A percentile compares a stretch with the other conserved stretches of the same genome.
These are phyloP conservation scores for Neolamprologus cancellatus DNA, from an alignment of 2,113 vertebrate species.

Conservation along the genomic window DNA sequence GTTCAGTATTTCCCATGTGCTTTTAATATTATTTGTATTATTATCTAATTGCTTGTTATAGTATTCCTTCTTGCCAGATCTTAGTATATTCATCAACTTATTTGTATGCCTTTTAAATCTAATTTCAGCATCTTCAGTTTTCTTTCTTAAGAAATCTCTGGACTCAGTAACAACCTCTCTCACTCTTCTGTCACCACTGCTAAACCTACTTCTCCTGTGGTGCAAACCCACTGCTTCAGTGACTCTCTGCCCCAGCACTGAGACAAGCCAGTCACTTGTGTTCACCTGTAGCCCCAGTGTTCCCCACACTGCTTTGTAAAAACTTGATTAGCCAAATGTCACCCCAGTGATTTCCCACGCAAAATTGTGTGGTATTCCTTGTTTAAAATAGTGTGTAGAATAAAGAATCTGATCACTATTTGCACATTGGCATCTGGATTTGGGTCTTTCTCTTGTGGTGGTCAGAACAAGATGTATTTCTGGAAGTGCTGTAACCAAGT, in stretches of 20 bases:
- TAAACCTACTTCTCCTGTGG: not conserved
- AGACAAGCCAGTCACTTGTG: not conserved
- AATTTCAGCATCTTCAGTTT: not conserved
- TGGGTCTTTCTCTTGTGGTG: not conserved
- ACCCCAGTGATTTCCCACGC: not conserved
- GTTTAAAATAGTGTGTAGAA: not conserved
- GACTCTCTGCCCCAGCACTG: not conserved
- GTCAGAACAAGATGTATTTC: not conserved
- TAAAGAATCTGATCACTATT: not conserved
- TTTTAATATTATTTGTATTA: not conserved
- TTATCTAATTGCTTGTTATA: not conserved
- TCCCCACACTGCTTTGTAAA: not conserved
- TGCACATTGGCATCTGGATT: not conserved
- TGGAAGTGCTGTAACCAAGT: not conserved
- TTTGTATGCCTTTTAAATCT: rapidly evolving
- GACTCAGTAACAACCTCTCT: not conserved
- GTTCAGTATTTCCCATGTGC: not conserved
- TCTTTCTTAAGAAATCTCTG: not conserved
- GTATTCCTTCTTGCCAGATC: not conserved
- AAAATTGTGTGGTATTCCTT: not conserved
- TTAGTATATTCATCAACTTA: not conserved
- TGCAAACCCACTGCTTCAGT: not conserved
- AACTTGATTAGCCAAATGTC: not conserved
- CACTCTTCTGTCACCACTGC: not conserved
- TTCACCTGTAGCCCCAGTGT: not conserved